Conservation (phyloP, 2,797 vertebrate species). For the Heterohyrax brucei region DNA sequence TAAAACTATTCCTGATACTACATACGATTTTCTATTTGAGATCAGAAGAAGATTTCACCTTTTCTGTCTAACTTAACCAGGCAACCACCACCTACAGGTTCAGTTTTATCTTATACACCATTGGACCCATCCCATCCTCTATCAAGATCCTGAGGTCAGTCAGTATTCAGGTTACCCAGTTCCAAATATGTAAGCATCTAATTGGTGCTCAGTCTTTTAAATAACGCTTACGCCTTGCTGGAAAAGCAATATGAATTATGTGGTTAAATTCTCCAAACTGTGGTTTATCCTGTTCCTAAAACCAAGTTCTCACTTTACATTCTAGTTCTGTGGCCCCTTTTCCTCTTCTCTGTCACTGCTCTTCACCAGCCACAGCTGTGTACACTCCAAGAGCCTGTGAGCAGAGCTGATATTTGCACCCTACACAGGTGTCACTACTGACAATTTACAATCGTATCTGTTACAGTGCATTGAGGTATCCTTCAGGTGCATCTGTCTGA, state of each 20-base stretch:
- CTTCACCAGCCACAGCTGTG: neutral
- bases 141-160: neutral
- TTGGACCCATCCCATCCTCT: neutral
- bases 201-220: neutral
- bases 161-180: neutral
- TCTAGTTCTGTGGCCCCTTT: neutral
- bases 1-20: neutral
- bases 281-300: neutral
- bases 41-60: neutral
- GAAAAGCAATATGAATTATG: neutral
- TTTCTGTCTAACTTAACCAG: neutral
- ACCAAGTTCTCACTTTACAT: neutral
- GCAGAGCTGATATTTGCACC: neutral
- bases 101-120: neutral
- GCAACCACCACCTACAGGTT: neutral
- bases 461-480: neutral
- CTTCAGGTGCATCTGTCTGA: slow-evolving; percentile 26
- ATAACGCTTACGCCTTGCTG: slow-evolving; percentile 6
- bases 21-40: neutral
- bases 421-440: neutral
- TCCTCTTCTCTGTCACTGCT: neutral
- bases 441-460: neutral
- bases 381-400: neutral
- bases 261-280: slow-evolving; percentile 35
- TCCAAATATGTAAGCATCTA: neutral